phyloP scores from a whole-genome alignment of 2,797 vertebrate species.

The Lepus townsendii region DNA sequence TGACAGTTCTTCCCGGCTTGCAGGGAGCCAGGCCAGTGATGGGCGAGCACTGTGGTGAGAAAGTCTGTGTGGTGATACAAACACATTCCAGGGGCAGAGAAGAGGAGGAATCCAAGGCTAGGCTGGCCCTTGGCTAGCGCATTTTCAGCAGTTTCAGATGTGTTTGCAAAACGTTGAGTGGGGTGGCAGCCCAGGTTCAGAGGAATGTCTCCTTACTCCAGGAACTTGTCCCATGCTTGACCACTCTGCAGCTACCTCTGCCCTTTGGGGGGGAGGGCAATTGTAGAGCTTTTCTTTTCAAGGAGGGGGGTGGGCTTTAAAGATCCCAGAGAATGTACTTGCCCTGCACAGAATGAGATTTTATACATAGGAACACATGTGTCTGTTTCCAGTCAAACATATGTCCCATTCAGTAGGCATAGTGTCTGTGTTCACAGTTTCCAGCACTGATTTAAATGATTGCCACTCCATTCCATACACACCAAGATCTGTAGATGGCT shows the following conservation, averaged over 20 bases:
- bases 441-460: conserved; percentile 75
- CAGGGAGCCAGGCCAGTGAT: conserved; percentile 34
- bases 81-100: accelerated
- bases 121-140: accelerated
- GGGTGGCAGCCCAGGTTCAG: not conserved
- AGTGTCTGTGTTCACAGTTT: conserved; percentile 85
- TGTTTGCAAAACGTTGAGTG: not conserved
- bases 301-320: conserved; percentile 38
- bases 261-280: not conserved
- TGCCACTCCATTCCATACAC: conserved; percentile 64
- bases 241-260: not conserved
- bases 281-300: conserved; percentile 35
- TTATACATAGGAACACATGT: conserved; percentile 82
- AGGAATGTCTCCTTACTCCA: not conserved
- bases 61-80: conserved; percentile 11
- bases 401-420: conserved; percentile 83
- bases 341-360: conserved; percentile 73
- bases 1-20: conserved; percentile 62
- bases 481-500: conserved; percentile 71
- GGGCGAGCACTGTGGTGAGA: not conserved
- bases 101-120: not conserved
- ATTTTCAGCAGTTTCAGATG: not conserved
- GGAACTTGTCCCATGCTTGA: not conserved
- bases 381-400: conserved; percentile 86
- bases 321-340: conserved; percentile 76